phyloP scores from a whole-genome alignment of 1,140 invertebrate genomes.

The Bombus pascuorum region DNA sequence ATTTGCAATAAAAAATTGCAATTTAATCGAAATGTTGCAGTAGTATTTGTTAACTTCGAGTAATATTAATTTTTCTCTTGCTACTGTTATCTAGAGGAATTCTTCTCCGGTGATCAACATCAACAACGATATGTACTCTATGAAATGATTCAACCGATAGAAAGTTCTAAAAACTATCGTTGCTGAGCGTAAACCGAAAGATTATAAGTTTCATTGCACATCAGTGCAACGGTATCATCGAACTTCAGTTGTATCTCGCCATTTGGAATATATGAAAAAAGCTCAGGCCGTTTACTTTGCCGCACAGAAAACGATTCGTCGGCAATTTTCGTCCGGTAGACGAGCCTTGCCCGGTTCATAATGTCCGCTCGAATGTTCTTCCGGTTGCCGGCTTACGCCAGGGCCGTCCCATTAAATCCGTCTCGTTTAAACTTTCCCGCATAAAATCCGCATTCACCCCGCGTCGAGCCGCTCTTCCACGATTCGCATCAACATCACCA shows the following conservation, averaged over 20 bases:
- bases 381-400: conserved; percentile 21
- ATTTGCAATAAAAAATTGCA: too few relatives aligned
- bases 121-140: not conserved
- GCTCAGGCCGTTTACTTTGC: not conserved
- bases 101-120: not conserved
- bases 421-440: conserved; percentile 44
- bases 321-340: conserved; percentile 34
- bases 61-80: not conserved
- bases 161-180: not conserved
- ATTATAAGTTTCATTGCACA: not conserved
- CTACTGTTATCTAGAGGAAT: not conserved
- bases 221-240: conserved; percentile 1
- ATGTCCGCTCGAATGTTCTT: conserved; percentile 28
- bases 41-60: not conserved
- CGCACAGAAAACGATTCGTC: conserved; percentile 30
- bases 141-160: too few relatives aligned
- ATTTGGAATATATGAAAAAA: conserved; percentile 9
- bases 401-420: conserved; percentile 43
- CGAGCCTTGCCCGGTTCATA: conserved; percentile 16
- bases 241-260: not conserved
- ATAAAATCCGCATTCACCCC: conserved; percentile 48
- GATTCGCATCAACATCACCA: conserved; percentile 21
- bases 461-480: not conserved
- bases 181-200: not conserved
- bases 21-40: not conserved